Evolutionary conservation across 2,113 vertebrate species (phyloP).

Genomic region (Oncorhynchus kisutch): DNA sequence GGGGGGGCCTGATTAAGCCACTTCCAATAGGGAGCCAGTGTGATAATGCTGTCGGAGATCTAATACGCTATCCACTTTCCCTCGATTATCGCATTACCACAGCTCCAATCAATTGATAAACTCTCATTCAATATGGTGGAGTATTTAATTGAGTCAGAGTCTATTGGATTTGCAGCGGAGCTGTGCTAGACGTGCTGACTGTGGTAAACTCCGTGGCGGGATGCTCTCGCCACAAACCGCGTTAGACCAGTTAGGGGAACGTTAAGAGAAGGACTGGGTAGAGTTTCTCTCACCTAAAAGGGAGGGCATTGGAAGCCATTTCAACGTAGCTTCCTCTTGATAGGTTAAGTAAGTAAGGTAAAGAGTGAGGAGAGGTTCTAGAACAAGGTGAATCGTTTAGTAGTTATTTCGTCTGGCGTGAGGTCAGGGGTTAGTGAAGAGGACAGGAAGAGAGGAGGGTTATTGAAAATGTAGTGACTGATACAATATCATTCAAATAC

Average conservation of each 20-base stretch:
- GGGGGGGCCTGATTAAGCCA: conserved; percentile 68
- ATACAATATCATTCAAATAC: neutral
- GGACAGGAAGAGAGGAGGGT: neutral
- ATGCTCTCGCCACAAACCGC: conserved; percentile 40
- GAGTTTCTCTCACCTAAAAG: conserved; percentile 13
- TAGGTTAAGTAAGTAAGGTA: neutral
- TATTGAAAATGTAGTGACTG: neutral
- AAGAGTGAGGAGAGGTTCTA: neutral
- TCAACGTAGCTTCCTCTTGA: neutral
- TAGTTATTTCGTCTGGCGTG: neutral
- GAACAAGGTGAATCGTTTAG: neutral
- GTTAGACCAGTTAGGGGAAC: conserved; percentile 28
- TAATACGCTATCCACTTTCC: conserved; percentile 96
- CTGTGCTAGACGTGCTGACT: conserved; percentile 89
- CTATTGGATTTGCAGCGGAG: conserved; percentile 93
- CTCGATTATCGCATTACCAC: conserved; percentile 98
- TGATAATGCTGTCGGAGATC: conserved; percentile 76
- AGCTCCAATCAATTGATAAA: conserved; percentile 98
- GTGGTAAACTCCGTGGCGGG: conserved; percentile 83
- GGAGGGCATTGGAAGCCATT: neutral
- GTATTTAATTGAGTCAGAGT: conserved; percentile 99
- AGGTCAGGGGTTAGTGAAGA: neutral
- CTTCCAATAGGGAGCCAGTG: conserved; percentile 66
- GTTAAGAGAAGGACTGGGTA: conserved; percentile 4
- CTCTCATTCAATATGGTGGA: conserved; percentile 90